Conservation (phyloP, 1,140 invertebrate genomes). For the Aradophagus sp. region DNA sequence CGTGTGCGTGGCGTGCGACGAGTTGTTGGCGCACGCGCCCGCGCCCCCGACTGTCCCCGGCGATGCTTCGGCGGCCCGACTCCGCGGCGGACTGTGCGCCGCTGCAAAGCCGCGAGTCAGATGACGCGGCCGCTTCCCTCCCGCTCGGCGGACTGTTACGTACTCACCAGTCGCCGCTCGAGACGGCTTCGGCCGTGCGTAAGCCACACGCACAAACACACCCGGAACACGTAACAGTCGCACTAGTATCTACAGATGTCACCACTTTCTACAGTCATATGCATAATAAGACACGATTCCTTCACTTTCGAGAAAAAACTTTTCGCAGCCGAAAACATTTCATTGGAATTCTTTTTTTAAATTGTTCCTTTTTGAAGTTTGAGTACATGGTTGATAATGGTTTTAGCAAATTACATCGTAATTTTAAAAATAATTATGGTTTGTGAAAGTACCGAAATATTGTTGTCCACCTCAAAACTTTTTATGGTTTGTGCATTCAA, state of each 20-base stretch:
- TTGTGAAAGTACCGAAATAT: no score
- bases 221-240: not conserved
- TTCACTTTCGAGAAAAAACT: no score
- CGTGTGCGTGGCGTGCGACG: not conserved
- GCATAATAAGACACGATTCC: no score
- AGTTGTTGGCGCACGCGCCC: constrained; percentile 27
- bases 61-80: constrained; percentile 55
- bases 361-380: no score
- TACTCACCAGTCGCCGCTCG: constrained; percentile 13
- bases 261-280: no score
- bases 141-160: constrained; percentile 32
- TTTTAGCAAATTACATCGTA: no score
- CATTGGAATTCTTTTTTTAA: no score
- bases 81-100: constrained; percentile 62
- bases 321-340: no score
- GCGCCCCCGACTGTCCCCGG: constrained; percentile 14
- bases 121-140: constrained; percentile 7
- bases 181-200: not conserved
- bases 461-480: no score
- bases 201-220: not conserved
- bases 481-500: no score
- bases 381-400: no score
- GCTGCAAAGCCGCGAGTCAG: constrained; percentile 53
- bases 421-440: no score
- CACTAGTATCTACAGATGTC: not conserved